phyloP scores from a whole-genome alignment of 2,113 vertebrate genomes.

The Mystacornis crossleyi region DNA sequence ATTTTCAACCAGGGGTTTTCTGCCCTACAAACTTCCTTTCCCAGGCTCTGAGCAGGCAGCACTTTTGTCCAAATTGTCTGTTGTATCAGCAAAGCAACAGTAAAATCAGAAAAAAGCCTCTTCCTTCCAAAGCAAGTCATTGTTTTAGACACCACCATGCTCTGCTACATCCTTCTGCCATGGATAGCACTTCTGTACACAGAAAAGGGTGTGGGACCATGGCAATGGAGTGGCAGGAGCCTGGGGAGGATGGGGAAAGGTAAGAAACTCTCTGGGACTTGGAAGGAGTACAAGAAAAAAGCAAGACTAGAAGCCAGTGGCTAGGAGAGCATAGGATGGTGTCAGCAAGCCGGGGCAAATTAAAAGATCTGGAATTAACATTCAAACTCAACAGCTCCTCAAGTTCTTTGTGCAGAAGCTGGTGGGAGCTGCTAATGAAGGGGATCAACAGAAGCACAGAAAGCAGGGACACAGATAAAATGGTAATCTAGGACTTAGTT shows the following conservation, averaged over 20 bases:
- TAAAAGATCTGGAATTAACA: background rate
- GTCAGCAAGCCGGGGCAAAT: background rate
- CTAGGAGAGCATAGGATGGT: background rate
- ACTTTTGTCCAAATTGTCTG: background rate
- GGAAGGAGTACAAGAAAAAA: background rate
- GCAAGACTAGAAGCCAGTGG: background rate
- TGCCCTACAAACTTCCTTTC: background rate
- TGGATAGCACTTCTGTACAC: background rate
- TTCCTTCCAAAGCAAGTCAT: background rate
- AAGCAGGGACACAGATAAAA: background rate
- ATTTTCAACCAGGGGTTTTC: background rate
- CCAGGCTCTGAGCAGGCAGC: background rate
- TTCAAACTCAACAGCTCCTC: background rate
- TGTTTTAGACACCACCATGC: background rate
- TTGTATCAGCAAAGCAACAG: background rate
- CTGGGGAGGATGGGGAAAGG: background rate
- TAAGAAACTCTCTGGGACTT: background rate
- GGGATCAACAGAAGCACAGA: background rate
- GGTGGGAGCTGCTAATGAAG: background rate
- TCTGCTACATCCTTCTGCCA: background rate
- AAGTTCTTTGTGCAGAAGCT: background rate
- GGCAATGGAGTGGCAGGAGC: background rate
- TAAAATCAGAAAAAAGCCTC: background rate
- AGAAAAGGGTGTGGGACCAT: background rate
- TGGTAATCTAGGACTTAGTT: background rate